Conservation (phyloP, 2,797 vertebrate species). For the Tympanoctomys barrerae region DNA sequence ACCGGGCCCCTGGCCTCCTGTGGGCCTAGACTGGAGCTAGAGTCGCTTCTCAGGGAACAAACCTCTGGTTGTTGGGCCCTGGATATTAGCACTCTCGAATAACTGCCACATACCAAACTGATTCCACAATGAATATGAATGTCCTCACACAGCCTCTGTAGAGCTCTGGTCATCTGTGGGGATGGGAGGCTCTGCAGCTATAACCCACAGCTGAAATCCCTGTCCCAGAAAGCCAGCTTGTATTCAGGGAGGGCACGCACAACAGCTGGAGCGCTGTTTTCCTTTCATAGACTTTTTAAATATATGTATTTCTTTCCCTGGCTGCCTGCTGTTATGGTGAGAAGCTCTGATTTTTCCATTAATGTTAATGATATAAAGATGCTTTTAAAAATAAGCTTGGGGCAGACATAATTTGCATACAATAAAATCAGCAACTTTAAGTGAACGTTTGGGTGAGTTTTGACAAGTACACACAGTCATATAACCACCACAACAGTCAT, state of each 20-base stretch:
- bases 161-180: background rate
- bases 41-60: background rate
- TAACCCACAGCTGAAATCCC: background rate
- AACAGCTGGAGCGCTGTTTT: background rate
- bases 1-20: background rate
- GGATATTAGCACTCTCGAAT: background rate
- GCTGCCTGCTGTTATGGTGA: background rate
- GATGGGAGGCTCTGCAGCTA: background rate
- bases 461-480: background rate
- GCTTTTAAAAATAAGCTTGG: constrained; percentile 53
- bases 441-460: constrained; percentile 7
- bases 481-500: background rate
- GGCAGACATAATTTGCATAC: constrained; percentile 2
- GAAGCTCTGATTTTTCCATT: constrained; percentile 12
- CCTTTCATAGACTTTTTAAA: constrained; percentile 13
- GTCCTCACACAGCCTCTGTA: too few relatives aligned
- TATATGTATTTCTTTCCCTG: background rate
- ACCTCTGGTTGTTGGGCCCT: background rate
- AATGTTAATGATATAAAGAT: constrained; percentile 5
- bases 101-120: too few relatives aligned
- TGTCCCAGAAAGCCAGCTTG: background rate
- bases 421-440: constrained; percentile 1
- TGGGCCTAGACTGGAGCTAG: background rate
- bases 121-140: background rate
- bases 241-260: background rate